A percentile compares a stretch with the other conserved stretches of the same genome.
Conservation (phyloP, 2,113 vertebrate genomes). For the Notothenia coriiceps region DNA sequence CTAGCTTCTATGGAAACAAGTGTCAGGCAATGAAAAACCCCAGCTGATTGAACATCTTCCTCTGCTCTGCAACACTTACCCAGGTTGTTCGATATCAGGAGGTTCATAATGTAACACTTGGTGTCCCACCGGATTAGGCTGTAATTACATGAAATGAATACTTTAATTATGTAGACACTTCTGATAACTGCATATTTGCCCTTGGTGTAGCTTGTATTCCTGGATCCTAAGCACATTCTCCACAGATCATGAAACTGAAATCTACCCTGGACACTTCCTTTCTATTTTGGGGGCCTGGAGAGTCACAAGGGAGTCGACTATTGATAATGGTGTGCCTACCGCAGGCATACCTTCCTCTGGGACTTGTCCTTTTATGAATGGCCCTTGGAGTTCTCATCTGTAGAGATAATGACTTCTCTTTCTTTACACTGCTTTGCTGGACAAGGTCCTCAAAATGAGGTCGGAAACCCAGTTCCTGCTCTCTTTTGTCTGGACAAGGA, state of each 20-base stretch:
- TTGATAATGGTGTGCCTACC: slow-evolving; percentile 79
- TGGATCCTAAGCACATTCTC: slow-evolving; percentile 74
- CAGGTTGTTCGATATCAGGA: slow-evolving; percentile 81
- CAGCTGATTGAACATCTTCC: slow-evolving; percentile 60
- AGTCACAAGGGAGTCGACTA: slow-evolving; percentile 73
- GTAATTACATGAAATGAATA: slow-evolving; percentile 86
- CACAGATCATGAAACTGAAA: slow-evolving; percentile 82
- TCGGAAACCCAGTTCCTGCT: slow-evolving; percentile 22
- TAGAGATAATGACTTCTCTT: slow-evolving; percentile 71
- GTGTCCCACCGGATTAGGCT: slow-evolving; percentile 77
- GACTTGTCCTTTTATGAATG: slow-evolving; percentile 71
- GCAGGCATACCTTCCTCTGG: slow-evolving; percentile 61
- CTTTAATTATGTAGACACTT: slow-evolving; percentile 82
- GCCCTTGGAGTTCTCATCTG: slow-evolving; percentile 72
- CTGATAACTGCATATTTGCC: slow-evolving; percentile 83
- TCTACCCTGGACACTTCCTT: slow-evolving; percentile 73
- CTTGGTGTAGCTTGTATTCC: slow-evolving; percentile 81
- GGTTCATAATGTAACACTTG: slow-evolving; percentile 78
- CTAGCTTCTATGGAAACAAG: background rate
- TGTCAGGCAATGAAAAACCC: slow-evolving; percentile 25
- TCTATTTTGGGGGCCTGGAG: slow-evolving; percentile 73
- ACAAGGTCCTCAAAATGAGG: slow-evolving; percentile 47
- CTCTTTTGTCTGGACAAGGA: slow-evolving; percentile 26
- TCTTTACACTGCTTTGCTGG: slow-evolving; percentile 41
- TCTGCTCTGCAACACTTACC: slow-evolving; percentile 58